A percentile compares a stretch with the other conserved stretches of the same genome.
Conservation (phyloP, 1,140 invertebrate species). For the Apis mellifera region Amel_HAv3.1 CM009935.2:13080001-13080500, state of each 20-base stretch:
- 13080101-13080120: no score
- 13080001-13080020: no score
- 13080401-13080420: constrained; percentile 68
- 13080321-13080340: not conserved
- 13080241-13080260: no score
- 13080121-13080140: not conserved
- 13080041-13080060: no score
- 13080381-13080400: constrained; percentile 59
- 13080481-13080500: constrained; percentile 27
- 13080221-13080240: not conserved
- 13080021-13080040: no score
- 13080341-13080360: constrained; percentile 70
- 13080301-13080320: not conserved
- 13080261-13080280: no score
- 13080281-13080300: not conserved
- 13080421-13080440: constrained; percentile 51
- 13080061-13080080: no score
- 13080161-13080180: constrained; percentile 37
- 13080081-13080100: no score
- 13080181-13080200: not conserved
- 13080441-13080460: constrained; percentile 42
- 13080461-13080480: constrained; percentile 66
- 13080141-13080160: constrained; percentile 39
- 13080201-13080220: not conserved
- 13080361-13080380: constrained; percentile 48